Conservation (phyloP, 2,113 vertebrate species). For the Galeopterus variegatus region DNA sequence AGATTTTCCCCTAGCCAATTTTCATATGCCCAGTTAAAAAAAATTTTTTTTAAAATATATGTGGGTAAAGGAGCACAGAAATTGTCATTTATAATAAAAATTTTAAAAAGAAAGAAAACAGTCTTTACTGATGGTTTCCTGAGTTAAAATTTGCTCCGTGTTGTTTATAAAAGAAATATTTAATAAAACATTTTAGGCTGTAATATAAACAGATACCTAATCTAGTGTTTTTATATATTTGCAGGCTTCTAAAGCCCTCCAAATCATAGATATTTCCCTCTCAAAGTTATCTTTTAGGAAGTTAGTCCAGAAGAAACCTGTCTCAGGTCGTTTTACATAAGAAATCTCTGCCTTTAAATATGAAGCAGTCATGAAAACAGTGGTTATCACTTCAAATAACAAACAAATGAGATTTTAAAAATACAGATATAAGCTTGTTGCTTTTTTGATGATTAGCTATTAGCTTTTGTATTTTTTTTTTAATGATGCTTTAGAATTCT, state of each 20-base stretch:
- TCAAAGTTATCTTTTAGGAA: constrained; percentile 40
- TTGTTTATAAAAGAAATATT: constrained; percentile 54
- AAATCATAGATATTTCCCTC: constrained; percentile 43
- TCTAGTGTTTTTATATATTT: constrained; percentile 47
- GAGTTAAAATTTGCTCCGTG: constrained; percentile 55
- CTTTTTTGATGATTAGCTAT: constrained; percentile 61
- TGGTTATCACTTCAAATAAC: constrained; percentile 50
- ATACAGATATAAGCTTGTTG: constrained; percentile 34
- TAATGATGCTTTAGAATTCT: constrained; percentile 67
- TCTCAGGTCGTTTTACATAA: constrained; percentile 61
- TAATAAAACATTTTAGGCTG: constrained; percentile 44
- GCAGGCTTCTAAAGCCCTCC: constrained; percentile 17
- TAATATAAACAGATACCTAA: constrained; percentile 34
- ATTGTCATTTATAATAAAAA: constrained; percentile 36
- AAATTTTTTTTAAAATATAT: constrained; percentile 29
- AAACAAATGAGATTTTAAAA: constrained; percentile 71
- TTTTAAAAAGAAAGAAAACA: constrained; percentile 51
- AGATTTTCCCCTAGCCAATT: constrained; percentile 39
- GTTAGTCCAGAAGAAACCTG: constrained; percentile 41
- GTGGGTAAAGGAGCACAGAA: constrained; percentile 15
- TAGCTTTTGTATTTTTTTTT: constrained; percentile 59
- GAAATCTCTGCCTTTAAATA: constrained; percentile 54
- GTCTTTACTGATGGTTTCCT: constrained; percentile 14
- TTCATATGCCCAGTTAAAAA: constrained; percentile 45
- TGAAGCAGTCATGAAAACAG: constrained; percentile 41